A percentile compares a stretch with the other conserved stretches of the same genome.
Conservation (phyloP, 1,140 invertebrate genomes). For the Nephila pilipes region DNA sequence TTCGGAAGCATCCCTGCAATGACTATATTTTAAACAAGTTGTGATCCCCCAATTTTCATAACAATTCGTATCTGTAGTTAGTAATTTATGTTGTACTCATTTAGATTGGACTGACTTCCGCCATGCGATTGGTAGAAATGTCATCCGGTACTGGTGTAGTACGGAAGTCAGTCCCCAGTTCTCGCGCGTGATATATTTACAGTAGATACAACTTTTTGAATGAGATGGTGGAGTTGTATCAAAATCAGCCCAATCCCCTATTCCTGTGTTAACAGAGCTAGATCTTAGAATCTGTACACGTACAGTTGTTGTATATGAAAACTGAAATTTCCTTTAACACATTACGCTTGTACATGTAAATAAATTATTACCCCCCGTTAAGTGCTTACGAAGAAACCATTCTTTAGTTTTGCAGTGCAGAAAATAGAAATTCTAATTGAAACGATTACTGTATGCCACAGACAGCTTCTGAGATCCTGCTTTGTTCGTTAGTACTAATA, state of each 20-base stretch:
- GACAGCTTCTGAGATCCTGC: slow-evolving; percentile 60
- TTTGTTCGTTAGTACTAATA: slow-evolving; percentile 58
- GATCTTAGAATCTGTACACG: slow-evolving; percentile 59
- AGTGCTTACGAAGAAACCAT: slow-evolving; percentile 31
- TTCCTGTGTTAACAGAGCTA: slow-evolving; percentile 55
- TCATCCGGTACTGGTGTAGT: slow-evolving; percentile 60
- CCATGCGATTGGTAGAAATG: slow-evolving; percentile 26
- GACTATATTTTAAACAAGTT: slow-evolving; percentile 36
- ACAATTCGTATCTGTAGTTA: neutral
- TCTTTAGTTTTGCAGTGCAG: slow-evolving; percentile 23
- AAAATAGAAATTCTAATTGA: slow-evolving; percentile 17
- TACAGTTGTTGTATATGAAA: slow-evolving; percentile 40
- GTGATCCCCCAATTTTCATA: neutral
- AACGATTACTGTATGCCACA: slow-evolving; percentile 44
- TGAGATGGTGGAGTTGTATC: slow-evolving; percentile 55
- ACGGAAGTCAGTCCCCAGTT: slow-evolving; percentile 33
- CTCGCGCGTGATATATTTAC: slow-evolving; percentile 38
- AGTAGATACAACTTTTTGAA: slow-evolving; percentile 23
- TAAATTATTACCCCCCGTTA: slow-evolving; percentile 33
- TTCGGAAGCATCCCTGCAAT: slow-evolving; percentile 3
- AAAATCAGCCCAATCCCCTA: slow-evolving; percentile 55
- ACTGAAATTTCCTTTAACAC: neutral
- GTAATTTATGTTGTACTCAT: slow-evolving; percentile 23
- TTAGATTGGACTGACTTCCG: slow-evolving; percentile 40
- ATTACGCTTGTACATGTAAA: slow-evolving; percentile 46